These are phyloP conservation scores for Oasisia sp. DNA, from an alignment of 2,888 invertebrate genomes.

Conservation along the genomic window DNA sequence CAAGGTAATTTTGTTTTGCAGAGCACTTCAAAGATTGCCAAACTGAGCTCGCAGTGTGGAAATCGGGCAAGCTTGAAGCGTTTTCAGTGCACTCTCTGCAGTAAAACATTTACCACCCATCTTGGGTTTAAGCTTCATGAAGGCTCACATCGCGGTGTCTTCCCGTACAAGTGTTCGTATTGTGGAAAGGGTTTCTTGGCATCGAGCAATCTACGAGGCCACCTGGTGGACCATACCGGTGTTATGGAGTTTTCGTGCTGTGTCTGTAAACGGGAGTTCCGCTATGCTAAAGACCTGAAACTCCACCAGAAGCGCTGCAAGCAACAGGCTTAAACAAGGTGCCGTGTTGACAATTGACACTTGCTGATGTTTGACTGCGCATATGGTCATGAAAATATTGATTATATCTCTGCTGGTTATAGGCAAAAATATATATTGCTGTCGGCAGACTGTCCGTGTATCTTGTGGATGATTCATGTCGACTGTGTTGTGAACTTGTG, in stretches of 20 bases:
- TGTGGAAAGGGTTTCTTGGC: slow-evolving; percentile 28
- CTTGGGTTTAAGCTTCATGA: slow-evolving; percentile 17
- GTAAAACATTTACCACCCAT: slow-evolving; percentile 19
- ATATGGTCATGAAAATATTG: not conserved
- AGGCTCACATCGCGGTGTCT: slow-evolving; percentile 14
- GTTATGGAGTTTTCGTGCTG: slow-evolving; percentile 27
- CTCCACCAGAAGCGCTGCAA: not conserved
- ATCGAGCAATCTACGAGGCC: slow-evolving; percentile 28
- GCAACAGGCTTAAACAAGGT: not conserved
- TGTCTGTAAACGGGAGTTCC: slow-evolving; percentile 27
- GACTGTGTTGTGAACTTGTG: not conserved
- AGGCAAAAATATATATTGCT: not conserved
- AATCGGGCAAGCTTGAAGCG: not conserved
- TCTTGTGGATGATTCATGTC: not conserved
- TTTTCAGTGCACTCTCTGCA: slow-evolving; percentile 8
- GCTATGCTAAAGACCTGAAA: slow-evolving; percentile 19
- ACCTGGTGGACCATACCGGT: slow-evolving; percentile 27
- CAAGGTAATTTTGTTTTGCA: not conserved
- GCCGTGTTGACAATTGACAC: too few species aligned
- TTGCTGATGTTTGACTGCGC: not conserved
- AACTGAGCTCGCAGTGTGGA: not conserved
- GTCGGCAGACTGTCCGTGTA: not conserved
- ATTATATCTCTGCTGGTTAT: not conserved
- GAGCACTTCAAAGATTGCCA: not conserved
- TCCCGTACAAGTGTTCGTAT: slow-evolving; percentile 26